Evolutionary conservation across 92 coral and sea anemone species (phyloP), one percentile per base, ranked within the genome.

Genomic region (Hydrozoanthus gracilis): DNA sequence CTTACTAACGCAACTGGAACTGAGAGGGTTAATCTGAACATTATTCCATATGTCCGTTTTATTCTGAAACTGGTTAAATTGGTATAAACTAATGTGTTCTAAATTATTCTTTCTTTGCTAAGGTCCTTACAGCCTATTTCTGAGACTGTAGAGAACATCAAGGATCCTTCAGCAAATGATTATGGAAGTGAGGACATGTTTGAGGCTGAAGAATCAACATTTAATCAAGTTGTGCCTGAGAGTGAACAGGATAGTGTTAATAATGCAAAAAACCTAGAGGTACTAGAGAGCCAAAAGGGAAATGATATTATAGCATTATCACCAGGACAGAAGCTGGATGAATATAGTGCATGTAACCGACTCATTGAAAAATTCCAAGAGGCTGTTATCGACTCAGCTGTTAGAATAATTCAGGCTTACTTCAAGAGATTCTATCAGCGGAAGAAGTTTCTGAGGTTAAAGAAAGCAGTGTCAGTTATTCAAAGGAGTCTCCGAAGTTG

Each of bases 321-420:
- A 16, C 74, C 58, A 11, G 73, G 85, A 48, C 44, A 27, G 12
- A 91, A 94, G 39, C 39, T 27, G 65, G 93, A 92, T 46, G 91
- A 92, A 5, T 94, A 94, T 82, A 94, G 98, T 91, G 96, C 98
- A 16, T 94, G 98, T 64, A 88, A 86, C 35, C 89, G 89, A 73
- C 90, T 94, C 4, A 94, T 94, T 64, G 98, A 94, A 66, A 94
- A 94, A 70, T 94, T 94, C 70, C 98, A 94, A 71, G 98, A 94
- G 46, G 95, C 95, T 3, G 98, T 94, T 65, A 69, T 94, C 46
- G 98, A 94, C 76, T 92, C 92, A 87, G 98, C 98, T 49, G 98
- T 94, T 27, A 83, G 98, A 49, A 88, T 94, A 8, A 94, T 94
- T 48, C 98, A 94, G 80, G 98, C 95, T 62, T 93, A 95, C 45